Evolutionary conservation across 2,888 invertebrate species (phyloP), one percentile per base, ranked within the genome.

Genomic region (Plebejus melissa): DNA sequence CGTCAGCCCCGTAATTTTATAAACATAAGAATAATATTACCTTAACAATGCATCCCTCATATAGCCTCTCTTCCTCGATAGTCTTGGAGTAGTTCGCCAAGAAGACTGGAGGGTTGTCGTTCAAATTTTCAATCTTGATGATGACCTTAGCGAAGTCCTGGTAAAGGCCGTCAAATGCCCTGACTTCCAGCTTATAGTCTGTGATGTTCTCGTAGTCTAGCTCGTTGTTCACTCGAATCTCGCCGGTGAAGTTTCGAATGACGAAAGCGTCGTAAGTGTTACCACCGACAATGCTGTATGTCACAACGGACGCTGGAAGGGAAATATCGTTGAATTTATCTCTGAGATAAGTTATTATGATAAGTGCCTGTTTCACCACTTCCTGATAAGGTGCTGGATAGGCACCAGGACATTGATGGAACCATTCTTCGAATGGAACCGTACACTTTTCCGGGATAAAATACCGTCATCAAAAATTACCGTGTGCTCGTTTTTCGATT

Each of bases 31-130:
- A 54, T 16, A 54, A 54, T 13, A 54, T 54, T 82, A 96, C 95
- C 83, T 90, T 95, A 9, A 96, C 94, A 82, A 97, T 95, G 84
- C 97, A 97, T 57, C 95, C 95, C 79, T 94, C 94, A 75, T 96
- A 94, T 11, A 96, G 83, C 74, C 93, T 94, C 84, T 98, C 98
- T 84, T 98, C 98, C 74, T 94, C 91, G 77, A 98, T 97, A 0
- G 95, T 96, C 74, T 96, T 96, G 75, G 95, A 96, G 82, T 96
- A 96, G 74, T 96, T 94, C 74, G 95, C 96, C 74, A 95, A 88
- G 84, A 99, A 99, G 1, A 96, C 95, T 0, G 99, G 99, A 0
- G 96, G 96, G 87, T 98, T 98, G 86, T 99, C 99, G 85, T 99
- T 99, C 71, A 98, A 96, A 87, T 99, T 97, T 81, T 96, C 96